Evolutionary conservation across 2,888 invertebrate species (phyloP).

Genomic region (Dicycla oo): DNA sequence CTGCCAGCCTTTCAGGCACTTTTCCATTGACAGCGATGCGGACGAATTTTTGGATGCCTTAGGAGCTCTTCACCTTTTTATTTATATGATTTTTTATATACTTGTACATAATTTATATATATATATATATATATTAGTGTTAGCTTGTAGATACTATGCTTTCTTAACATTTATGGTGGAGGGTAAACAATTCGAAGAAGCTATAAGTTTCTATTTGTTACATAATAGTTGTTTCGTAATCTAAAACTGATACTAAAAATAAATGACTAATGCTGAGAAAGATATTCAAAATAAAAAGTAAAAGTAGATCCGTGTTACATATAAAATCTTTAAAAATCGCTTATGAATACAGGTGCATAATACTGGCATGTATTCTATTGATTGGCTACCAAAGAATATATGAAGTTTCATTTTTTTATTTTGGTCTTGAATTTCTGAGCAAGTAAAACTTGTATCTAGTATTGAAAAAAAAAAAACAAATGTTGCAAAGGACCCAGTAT

Average conservation of each 20-base stretch:
- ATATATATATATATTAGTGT: no score
- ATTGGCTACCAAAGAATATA: neutral
- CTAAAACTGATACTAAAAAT: slow-evolving; percentile 9
- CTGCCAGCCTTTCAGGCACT: no score
- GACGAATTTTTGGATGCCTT: no score
- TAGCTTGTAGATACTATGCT: slow-evolving; percentile 20
- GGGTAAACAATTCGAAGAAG: slow-evolving; percentile 30
- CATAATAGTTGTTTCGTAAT: slow-evolving; percentile 27
- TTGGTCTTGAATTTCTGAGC: neutral
- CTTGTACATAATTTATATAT: no score
- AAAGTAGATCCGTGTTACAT: slow-evolving; percentile 28
- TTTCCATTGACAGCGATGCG: no score
- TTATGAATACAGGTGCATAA: neutral
- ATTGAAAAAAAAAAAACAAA: neutral
- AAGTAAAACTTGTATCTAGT: neutral
- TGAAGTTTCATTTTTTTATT: neutral
- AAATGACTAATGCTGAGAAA: slow-evolving; percentile 15
- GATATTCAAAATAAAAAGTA: slow-evolving; percentile 38
- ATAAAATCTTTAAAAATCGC: slow-evolving; percentile 1
- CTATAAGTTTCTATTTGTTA: slow-evolving; percentile 9
- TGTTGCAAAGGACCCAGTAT: neutral
- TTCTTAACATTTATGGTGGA: slow-evolving; percentile 26
- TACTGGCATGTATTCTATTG: neutral
- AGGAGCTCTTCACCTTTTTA: no score
- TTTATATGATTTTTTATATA: no score